A percentile compares a stretch with the other conserved stretches of the same genome.
Evolutionary conservation across 2,888 invertebrate genomes (phyloP).

Genomic region (Apodemia hepburni): DNA sequence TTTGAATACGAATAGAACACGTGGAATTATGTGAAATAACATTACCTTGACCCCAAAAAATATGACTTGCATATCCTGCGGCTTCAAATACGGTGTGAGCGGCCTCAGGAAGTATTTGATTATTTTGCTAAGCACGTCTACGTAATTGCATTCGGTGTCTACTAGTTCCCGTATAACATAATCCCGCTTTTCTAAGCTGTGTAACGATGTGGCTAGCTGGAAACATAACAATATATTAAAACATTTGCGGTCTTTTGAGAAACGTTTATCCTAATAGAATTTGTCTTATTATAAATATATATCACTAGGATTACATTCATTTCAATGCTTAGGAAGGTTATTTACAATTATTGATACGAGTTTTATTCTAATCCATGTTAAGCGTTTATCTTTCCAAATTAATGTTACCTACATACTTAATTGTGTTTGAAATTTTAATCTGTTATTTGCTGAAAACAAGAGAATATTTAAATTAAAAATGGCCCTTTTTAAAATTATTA

Average conservation of each 20-base stretch:
- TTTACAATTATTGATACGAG: too few relatives aligned
- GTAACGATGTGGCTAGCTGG: conserved; percentile 75
- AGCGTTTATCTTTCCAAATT: too few relatives aligned
- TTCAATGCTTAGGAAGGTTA: too few relatives aligned
- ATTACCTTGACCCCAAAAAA: conserved; percentile 94
- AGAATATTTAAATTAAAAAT: too few relatives aligned
- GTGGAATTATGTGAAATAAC: conserved; percentile 14
- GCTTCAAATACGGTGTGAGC: conserved; percentile 84
- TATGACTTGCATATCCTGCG: conserved; percentile 88
- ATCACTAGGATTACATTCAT: too few relatives aligned
- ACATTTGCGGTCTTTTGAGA: not conserved
- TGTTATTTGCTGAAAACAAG: too few relatives aligned
- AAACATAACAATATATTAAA: conserved; percentile 33
- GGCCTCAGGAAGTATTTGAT: conserved; percentile 90
- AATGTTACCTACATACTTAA: too few relatives aligned
- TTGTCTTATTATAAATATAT: too few relatives aligned
- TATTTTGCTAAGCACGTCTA: conserved; percentile 94
- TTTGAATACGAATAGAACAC: not conserved
- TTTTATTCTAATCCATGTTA: too few relatives aligned
- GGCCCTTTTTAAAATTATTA: too few relatives aligned
- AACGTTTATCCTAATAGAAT: not conserved
- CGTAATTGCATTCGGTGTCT: conserved; percentile 98
- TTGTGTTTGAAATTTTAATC: too few relatives aligned
- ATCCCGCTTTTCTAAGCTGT: conserved; percentile 92
- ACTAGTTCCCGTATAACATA: conserved; percentile 95